Base-by-base conservation (phyloP, 2,888 invertebrate genomes). In the Lasius platythorax region DNA sequence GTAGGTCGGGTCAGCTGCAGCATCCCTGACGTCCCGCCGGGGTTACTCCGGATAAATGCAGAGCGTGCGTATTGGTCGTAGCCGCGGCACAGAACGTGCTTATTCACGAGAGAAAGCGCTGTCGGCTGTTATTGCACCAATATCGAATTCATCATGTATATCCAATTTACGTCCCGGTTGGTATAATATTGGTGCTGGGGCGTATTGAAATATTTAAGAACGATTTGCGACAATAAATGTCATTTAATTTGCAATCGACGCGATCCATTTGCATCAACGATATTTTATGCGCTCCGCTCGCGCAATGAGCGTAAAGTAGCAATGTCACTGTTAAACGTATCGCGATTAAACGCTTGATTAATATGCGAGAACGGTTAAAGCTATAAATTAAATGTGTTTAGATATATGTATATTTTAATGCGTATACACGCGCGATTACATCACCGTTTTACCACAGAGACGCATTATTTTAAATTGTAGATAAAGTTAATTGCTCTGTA, bases 1-100 rank as follows among this genome's bases (percentile, higher is more conserved):
- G 92, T 94, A 92, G 94, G 94, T 94, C 94, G 91, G 94, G 94
- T 94, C 94, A 93, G 92, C 92, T 93, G 94, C 92, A 92, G 94
- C 92, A 92, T 92, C 91, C 91, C 89, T 88, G 88, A 11, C 91
- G 87, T 92, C 89, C 92, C 92, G 89, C 89, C 89, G 89, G 88
- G 86, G 90, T 86, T 88, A 85, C 75, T 50, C 56, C 88, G 73
- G 83, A 85, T 78, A 87, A 86, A 86, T 83, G 87, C 84, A 75
- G 83, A 73, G 79, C 46, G 76, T 84, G 82, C 87, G 84, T 87
- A 88, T 83, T 81, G 85, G 78, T 78, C 85, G 87, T 87, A 83
- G 82, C 84, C 78, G 83, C 87, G 61, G 70, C 61, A 50, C 82
- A 46, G 75, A 74, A 68, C 84, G 86, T 82, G 84, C 84, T 87